Base-by-base conservation (phyloP, 2,888 invertebrate genomes). In the Rhopalosiphum nymphaeae region DNA sequence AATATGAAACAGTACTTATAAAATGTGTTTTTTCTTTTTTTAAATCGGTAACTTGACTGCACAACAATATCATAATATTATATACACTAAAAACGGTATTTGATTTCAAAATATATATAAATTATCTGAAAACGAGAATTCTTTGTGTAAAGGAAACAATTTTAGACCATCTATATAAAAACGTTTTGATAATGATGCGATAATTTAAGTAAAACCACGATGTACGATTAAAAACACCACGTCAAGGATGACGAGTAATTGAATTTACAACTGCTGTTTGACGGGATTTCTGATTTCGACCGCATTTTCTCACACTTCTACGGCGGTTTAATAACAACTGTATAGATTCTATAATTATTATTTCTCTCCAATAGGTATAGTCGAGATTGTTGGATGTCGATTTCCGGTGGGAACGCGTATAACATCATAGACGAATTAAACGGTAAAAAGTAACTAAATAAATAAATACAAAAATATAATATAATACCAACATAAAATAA, bases 291-390 rank as follows among this genome's bases (percentile, higher is more conserved):
- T 89, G 93, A 93, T 84, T 89, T 84, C 78, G 89, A 93, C 89
- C 89, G 89, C 89, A 93, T 89, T 89, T 93, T 93, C 93, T 89
- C 93, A 89, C 93, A 93, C 93, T 89, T 93, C 78, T 53, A 61
- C 89, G 29, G 0, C 78, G 78, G 78, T 93, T 46, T 56, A 87
- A 92, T 46, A 84, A 84, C 91, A 36, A 42, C 49, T 86, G 91
- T 78, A 78, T 85, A 91, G 86, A 86, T 91, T 91, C 56, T 57
- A 86, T 86, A 84, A 57, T 91, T 57, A 85, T 92, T 87, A 92
- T 92, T 87, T 92, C 86, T 49, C 87, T 87, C 49, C 46, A 5
- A 61, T 91, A 49, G 46, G 11, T n/a, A 85, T 57, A 21, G 46
- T n/a, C 36, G 61, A 36, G 53, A n/a, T 36, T 10, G 49, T 92